Conservation (phyloP, 2,797 vertebrate species). For the Staurois parvus region DNA sequence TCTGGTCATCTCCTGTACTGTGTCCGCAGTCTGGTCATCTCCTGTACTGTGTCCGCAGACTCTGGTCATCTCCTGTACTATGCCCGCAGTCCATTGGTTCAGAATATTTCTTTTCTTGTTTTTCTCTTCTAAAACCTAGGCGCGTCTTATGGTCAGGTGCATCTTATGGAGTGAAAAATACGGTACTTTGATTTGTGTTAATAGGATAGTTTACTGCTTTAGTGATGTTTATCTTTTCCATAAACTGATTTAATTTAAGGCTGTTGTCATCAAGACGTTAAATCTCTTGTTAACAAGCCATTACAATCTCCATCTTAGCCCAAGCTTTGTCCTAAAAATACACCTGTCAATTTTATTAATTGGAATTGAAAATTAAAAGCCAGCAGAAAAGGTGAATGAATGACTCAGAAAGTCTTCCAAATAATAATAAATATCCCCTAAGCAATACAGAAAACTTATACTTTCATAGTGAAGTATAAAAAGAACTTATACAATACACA, state of each 20-base stretch:
- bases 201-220: no score
- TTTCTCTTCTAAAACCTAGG: no score
- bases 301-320: not conserved
- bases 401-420: not conserved
- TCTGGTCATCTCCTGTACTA: no score
- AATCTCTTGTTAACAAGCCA: not conserved
- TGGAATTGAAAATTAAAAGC: not conserved
- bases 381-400: not conserved
- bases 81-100: no score
- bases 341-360: not conserved
- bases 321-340: not conserved
- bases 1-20: no score
- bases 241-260: not conserved
- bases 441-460: constrained; percentile 58
- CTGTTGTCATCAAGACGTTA: not conserved
- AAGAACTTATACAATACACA: constrained; percentile 66
- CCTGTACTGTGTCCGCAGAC: no score
- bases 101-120: no score
- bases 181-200: no score
- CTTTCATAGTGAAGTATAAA: constrained; percentile 61
- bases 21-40: no score
- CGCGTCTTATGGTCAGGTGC: no score
- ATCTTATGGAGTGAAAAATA: no score
- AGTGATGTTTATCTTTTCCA: no score
- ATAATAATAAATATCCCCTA: constrained; percentile 58